Base-by-base conservation (phyloP, 2,888 invertebrate species). In the Eugnorisma glareosa region DNA sequence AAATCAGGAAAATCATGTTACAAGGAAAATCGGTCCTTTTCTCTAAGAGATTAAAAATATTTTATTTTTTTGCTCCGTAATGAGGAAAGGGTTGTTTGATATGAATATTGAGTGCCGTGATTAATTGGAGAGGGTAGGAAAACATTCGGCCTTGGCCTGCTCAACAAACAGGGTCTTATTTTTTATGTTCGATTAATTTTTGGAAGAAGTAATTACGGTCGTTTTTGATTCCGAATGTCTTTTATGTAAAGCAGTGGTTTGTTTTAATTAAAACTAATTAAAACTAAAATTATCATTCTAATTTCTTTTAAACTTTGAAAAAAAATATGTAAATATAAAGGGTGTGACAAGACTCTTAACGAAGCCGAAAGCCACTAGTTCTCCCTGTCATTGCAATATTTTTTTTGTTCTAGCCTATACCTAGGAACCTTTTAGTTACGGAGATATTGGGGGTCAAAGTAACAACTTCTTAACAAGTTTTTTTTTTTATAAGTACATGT, bases 1-100 rank as follows among this genome's bases (percentile, higher is more conserved):
- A 77, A 79, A 67, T 40, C 24, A 24, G n/a, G 11, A 51, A 77
- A 79, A 63, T 40, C 31, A 45, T 28, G 24, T 68, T 31, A 51
- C 13, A 66, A 57, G 35, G 63, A 71, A 71, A 69, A 45, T 24
- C 24, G 59, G 11, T 45, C n/a, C 15, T 31, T 31, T 54, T 66
- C 15, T 68, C 21, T 2, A 31, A 24, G 24, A 59, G 24, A 57
- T 43, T 11, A 18, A 66, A 67, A 35, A 61, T n/a, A 35, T 31
- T 54, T 40, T 35, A 61, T 31, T 48, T 59, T 64, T 67, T 40
- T 40, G 28, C 11, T 45, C 28, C 24, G 43, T 28, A 69, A 82
- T 82, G 66, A 85, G 69, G 66, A 75, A 82, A 67, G 66, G 86
- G 61, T 75, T 75, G n/a, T 63, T 69, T n/a, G 57, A 66, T 73